Evolutionary conservation across 1,140 invertebrate genomes (phyloP), one percentile per base, ranked within the genome.

Genomic region (Nebria ingens): DNA sequence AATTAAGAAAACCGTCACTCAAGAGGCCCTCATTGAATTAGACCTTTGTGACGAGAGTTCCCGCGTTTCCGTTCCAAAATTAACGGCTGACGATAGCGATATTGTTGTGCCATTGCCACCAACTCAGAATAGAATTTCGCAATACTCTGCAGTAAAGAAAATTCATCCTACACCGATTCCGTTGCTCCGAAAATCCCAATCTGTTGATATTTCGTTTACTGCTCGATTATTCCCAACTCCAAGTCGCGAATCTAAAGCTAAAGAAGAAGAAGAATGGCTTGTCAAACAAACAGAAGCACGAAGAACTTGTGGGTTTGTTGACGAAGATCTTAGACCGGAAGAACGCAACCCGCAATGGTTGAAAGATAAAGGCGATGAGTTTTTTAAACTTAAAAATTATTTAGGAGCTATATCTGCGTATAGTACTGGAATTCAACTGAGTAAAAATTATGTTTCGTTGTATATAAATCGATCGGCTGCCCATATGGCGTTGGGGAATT

Each of bases 291-390:
- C 80, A 2, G 79, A 86, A 67, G 86, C 86, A 12, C 76, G 84
- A 64, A 73, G 80, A 65, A 79, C 78, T 50, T 78, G 77, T 54
- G 87, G 89, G 66, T 84, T 91, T 61, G 74, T 84, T 19, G 80
- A 80, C 20, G 81, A 83, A 65, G 87, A 93, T 73, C 71, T 93
- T 1, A 74, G 81, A 54, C 82, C 84, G 6, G 87, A 93, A 68
- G 89, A 93, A 70, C 82, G 82, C 62, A 85, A 92, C 73, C 88
- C 89, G 2, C 73, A 83, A 54, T 92, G 85, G 81, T 78, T 91
- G 38, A 82, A 87, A 59, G 79, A 85, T 50, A 92, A 92, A 73
- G 91, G 88, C 60, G 81, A 89, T 65, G 79, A 84, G 56, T 89
- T 91, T 64, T 84, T 86, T 67, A 79, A 81, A 58, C 72, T 72